These are phyloP conservation scores for Trachythela sp. DNA, from an alignment of 64 coral and sea anemone genomes.

Conservation along the genomic window DNA sequence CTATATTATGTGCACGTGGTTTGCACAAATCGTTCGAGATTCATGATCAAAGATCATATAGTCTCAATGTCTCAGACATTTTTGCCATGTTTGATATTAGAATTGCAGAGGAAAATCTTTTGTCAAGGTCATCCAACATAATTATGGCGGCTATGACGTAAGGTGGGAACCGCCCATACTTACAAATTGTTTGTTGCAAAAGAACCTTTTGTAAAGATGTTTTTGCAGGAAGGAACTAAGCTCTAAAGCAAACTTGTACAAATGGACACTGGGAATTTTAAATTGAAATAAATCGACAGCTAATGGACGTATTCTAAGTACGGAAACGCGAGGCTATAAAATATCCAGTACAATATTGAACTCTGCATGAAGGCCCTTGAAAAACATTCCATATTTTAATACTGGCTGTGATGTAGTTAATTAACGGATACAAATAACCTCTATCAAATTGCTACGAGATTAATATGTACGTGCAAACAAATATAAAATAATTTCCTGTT, in stretches of 20 bases:
- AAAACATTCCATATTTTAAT: neutral
- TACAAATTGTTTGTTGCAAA: neutral
- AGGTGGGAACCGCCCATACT: too few species aligned
- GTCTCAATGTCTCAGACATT: too few species aligned
- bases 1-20: too few species aligned
- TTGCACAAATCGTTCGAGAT: too few species aligned
- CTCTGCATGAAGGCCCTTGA: neutral
- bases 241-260: neutral
- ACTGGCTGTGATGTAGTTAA: neutral
- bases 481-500: too few species aligned
- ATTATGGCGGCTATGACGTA: too few species aligned
- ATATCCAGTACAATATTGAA: neutral
- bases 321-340: neutral
- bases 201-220: neutral
- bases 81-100: too few species aligned
- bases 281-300: neutral
- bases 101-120: too few species aligned
- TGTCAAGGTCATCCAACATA: too few species aligned
- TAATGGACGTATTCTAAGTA: neutral
- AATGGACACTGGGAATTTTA: neutral
- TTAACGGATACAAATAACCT: neutral
- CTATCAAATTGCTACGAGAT: too few species aligned
- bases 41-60: too few species aligned
- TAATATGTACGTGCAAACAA: too few species aligned
- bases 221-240: neutral